These are phyloP conservation scores for Enhydra lutris DNA, from an alignment of 2,113 vertebrate genomes.

Conservation along the genomic window DNA sequence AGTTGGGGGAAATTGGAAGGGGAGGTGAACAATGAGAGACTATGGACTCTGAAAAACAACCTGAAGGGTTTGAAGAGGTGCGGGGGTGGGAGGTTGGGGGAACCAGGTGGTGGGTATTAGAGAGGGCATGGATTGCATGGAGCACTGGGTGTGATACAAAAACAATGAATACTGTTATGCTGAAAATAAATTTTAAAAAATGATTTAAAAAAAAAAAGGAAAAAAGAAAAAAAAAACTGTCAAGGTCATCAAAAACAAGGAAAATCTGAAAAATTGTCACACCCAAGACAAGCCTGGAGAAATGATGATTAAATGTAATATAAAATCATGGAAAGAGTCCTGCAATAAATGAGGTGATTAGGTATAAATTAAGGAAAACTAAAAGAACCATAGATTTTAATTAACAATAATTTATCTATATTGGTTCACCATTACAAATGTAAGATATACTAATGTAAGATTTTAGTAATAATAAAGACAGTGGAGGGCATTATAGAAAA, in stretches of 20 bases:
- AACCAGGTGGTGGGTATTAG: no score
- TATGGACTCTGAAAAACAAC: no score
- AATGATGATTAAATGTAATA: background rate
- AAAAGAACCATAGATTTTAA: background rate
- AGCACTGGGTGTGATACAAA: no score
- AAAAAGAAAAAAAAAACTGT: background rate
- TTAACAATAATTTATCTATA: background rate
- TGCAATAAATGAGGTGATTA: background rate
- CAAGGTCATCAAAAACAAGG: background rate
- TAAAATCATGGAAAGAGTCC: background rate
- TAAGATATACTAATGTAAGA: background rate
- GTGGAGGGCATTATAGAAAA: background rate
- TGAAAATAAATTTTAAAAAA: no score
- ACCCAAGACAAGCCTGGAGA: background rate
- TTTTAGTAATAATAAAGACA: background rate
- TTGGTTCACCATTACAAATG: background rate
- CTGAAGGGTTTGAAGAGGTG: no score
- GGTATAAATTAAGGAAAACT: background rate
- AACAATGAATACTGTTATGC: no score
- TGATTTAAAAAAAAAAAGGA: no score
- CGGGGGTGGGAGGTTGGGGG: no score
- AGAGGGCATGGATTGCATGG: no score
- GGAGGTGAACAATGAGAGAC: no score
- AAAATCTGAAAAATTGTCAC: background rate
- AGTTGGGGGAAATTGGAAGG: no score